phyloP scores from a whole-genome alignment of 2,888 invertebrate genomes.

The Theodoxus fluviatilis region DNA sequence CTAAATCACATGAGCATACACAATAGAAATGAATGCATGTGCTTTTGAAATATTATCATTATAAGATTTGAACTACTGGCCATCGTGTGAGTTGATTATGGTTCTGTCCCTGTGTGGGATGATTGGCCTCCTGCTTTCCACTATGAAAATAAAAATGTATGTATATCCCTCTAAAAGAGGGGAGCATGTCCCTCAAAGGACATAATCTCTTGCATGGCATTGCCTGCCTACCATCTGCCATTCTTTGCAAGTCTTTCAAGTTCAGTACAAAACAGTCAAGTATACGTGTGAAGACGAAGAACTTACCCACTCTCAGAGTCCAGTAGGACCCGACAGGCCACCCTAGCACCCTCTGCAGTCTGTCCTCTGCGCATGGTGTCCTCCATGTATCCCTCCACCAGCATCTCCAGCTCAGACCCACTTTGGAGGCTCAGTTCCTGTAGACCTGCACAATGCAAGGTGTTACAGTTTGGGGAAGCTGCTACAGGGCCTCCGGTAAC shows the following conservation, averaged over 20 bases:
- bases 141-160: too few relatives aligned
- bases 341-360: conserved; percentile 31
- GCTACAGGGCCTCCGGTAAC: neutral
- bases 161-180: too few relatives aligned
- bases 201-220: neutral
- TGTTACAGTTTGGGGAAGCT: neutral
- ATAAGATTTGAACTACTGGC: too few relatives aligned
- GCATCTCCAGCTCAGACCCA: conserved; percentile 35
- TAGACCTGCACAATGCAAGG: conserved; percentile 31
- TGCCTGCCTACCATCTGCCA: conserved; percentile 1
- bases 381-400: conserved; percentile 43
- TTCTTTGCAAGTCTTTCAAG: conserved; percentile 2
- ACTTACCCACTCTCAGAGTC: conserved; percentile 6
- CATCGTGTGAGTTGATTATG: too few relatives aligned
- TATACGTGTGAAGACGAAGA: neutral
- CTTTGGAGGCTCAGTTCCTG: conserved; percentile 28
- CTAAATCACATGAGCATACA: too few relatives aligned
- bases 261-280: neutral
- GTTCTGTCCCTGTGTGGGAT: too few relatives aligned
- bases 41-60: too few relatives aligned
- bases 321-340: conserved; percentile 36
- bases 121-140: too few relatives aligned
- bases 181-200: too few relatives aligned
- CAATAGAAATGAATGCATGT: too few relatives aligned
- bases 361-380: conserved; percentile 33